Base-by-base conservation (phyloP, 1,140 invertebrate species). In the Calephelis nemesis region DNA sequence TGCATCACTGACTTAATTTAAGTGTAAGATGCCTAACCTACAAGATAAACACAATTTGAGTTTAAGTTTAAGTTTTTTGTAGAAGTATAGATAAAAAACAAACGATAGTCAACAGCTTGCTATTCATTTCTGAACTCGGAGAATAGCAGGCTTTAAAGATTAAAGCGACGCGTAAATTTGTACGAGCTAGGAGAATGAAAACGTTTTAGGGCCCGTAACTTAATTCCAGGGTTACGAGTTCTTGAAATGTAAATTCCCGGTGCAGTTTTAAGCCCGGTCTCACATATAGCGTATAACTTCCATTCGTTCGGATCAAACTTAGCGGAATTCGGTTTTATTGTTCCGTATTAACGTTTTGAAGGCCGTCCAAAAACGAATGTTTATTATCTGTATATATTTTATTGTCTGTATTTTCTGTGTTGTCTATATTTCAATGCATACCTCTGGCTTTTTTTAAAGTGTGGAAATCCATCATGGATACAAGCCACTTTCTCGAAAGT, bases 81-180 rank as follows among this genome's bases (percentile, higher is more conserved):
- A 4, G 30, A 4, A 30, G 30, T 30, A 30, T 30, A 30, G 42
- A 4, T 12, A 30, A 39, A 12, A 39, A 58, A 58, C 54, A 58
- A 58, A 40, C 15, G 12, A 10, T 40, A 58, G 54, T 39, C 30
- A 58, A 40, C 19, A 58, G 54, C 19, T 15, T 19, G 11, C 19
- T 58, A 58, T 58, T 58, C 12, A 58, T 58, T 39, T 39, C 54
- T 39, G 54, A 30, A 58, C 30, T 58, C 54, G 40, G 54, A 58
- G 19, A 58, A 58, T 58, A 10, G 54, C 54, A 12, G 54, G 54
- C 54, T 58, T 58, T 58, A 58, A 58, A 58, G 54, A 58, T 58
- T 58, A 58, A 58, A 58, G 54, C 54, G 54, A 58, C 54, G 54
- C 54, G 54, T 58, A 58, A 58, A 58, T 58, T 58, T 58, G 54